Conservation (phyloP, 2,797 vertebrate genomes). For the Cygnus olor region DNA sequence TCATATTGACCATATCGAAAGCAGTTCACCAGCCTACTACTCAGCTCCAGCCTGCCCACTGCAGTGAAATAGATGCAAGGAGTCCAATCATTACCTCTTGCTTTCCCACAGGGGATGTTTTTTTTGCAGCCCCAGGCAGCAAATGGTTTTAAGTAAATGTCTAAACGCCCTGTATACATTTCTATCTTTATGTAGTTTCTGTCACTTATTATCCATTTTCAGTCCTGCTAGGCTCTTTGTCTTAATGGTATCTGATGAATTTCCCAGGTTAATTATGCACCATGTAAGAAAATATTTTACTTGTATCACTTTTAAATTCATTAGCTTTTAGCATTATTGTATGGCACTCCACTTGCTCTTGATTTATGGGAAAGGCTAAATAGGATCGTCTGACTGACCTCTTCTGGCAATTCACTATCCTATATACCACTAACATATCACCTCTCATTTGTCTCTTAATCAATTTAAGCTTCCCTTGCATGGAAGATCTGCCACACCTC, state of each 20-base stretch:
- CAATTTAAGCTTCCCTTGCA: slow-evolving; percentile 47
- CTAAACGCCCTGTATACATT: slow-evolving; percentile 15
- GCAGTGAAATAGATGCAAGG: neutral
- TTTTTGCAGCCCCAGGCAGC: slow-evolving; percentile 33
- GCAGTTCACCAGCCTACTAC: neutral
- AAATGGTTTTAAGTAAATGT: slow-evolving; percentile 52
- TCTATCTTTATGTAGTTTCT: slow-evolving; percentile 53
- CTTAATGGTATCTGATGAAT: slow-evolving; percentile 70
- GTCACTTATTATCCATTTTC: slow-evolving; percentile 63
- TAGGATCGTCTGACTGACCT: slow-evolving; percentile 64
- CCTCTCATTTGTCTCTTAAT: slow-evolving; percentile 68
- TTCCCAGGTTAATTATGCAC: slow-evolving; percentile 66
- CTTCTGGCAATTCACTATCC: slow-evolving; percentile 64
- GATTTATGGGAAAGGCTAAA: slow-evolving; percentile 71
- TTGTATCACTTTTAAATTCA: slow-evolving; percentile 69
- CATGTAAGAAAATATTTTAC: slow-evolving; percentile 70
- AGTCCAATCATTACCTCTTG: neutral
- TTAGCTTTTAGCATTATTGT: slow-evolving; percentile 67
- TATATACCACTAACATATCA: slow-evolving; percentile 66
- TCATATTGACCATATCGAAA: neutral
- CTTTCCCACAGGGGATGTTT: slow-evolving; percentile 45
- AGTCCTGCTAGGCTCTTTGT: slow-evolving; percentile 59
- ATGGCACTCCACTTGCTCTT: slow-evolving; percentile 57
- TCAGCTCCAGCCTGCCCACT: neutral
- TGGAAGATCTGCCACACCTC: slow-evolving; percentile 46